Percentiles rank a stretch among this genome's conserved stretches.
phyloP scores from a whole-genome alignment of 2,113 vertebrate genomes.

The Cyanoramphus novaezelandiae region DNA sequence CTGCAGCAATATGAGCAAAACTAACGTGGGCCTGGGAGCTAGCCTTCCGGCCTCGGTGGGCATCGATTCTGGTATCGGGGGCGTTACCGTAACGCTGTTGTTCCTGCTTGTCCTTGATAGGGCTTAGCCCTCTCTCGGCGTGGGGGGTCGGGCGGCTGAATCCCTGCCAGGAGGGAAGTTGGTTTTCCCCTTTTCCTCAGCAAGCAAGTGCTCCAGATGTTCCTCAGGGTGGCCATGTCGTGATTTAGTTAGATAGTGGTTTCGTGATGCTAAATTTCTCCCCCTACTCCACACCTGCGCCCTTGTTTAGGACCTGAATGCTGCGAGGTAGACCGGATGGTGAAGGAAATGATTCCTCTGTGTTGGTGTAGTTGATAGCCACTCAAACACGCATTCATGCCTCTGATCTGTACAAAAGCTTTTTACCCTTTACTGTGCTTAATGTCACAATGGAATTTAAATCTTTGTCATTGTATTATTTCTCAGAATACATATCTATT shows the following conservation, averaged over 20 bases:
- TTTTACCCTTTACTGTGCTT: accelerated
- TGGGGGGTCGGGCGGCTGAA: accelerated
- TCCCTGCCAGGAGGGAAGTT: accelerated
- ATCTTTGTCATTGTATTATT: background rate
- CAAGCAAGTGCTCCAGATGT: accelerated
- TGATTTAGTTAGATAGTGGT: accelerated
- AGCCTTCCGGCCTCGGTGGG: accelerated
- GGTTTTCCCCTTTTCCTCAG: accelerated
- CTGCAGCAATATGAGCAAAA: background rate
- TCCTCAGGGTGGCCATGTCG: accelerated
- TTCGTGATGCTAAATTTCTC: background rate
- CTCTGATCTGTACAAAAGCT: accelerated
- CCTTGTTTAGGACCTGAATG: accelerated
- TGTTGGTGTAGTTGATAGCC: accelerated
- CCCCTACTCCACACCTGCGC: background rate
- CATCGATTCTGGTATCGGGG: accelerated
- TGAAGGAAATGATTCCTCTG: accelerated
- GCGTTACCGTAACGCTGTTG: background rate
- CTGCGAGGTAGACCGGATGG: background rate
- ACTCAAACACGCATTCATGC: accelerated
- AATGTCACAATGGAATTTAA: no score
- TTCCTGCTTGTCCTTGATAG: accelerated
- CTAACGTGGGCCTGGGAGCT: accelerated
- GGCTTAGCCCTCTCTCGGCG: accelerated
- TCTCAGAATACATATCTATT: accelerated